Conservation (phyloP, 1,140 invertebrate species). For the Meloidogyne hapla region DNA sequence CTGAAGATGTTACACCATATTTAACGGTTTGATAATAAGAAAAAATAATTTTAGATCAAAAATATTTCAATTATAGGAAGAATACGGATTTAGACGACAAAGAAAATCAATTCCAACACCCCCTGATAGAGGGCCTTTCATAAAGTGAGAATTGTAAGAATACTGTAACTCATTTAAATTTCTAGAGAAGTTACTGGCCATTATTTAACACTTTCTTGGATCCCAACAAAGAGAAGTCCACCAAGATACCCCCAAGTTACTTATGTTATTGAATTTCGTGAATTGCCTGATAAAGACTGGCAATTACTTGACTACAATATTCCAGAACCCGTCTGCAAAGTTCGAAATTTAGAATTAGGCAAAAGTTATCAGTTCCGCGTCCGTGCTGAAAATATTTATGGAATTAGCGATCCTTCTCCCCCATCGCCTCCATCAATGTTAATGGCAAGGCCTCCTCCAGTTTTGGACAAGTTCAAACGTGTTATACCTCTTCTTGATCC, state of each 20-base stretch:
- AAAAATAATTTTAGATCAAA: not conserved
- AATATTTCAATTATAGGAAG: conserved; percentile 34
- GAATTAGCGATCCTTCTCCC: conserved; percentile 86
- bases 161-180: too few relatives aligned
- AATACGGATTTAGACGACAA: conserved; percentile 62
- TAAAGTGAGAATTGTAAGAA: conserved; percentile 38
- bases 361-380: conserved; percentile 73
- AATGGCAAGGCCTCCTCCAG: conserved; percentile 61
- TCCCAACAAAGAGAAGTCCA: conserved; percentile 61
- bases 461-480: conserved; percentile 59
- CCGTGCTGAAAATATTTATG: conserved; percentile 90
- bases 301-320: conserved; percentile 63
- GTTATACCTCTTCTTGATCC: conserved; percentile 63
- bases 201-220: conserved; percentile 63
- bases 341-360: conserved; percentile 62
- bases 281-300: conserved; percentile 63
- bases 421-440: conserved; percentile 62
- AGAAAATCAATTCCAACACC: conserved; percentile 58
- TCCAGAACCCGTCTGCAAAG: conserved; percentile 63
- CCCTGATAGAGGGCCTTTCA: conserved; percentile 62
- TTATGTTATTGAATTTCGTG: conserved; percentile 63
- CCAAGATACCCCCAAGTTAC: conserved; percentile 63
- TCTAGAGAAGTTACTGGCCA: conserved; percentile 59
- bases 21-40: conserved; percentile 41
- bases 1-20: conserved; percentile 61